A percentile compares a stretch with the other conserved stretches of the same genome.
Conservation (phyloP, 2,888 invertebrate genomes). For the Xestia c-nigrum region DNA sequence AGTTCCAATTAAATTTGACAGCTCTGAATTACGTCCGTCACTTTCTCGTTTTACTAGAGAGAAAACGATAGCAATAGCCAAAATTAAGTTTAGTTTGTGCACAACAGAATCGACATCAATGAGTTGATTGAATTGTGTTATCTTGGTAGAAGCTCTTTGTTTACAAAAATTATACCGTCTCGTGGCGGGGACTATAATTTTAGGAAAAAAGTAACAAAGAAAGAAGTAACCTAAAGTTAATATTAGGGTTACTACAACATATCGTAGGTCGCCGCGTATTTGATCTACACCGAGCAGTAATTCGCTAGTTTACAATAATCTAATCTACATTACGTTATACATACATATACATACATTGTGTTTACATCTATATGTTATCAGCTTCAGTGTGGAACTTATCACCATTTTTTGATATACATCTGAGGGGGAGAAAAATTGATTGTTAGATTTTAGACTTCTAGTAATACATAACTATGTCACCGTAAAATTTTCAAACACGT, state of each 20-base stretch:
- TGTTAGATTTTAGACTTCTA: conserved; percentile 16
- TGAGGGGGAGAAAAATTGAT: conserved; percentile 34
- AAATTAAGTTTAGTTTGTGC: too few species aligned
- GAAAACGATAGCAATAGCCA: too few species aligned
- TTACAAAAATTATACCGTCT: too few species aligned
- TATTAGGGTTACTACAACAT: conserved; percentile 5
- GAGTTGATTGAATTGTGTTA: too few species aligned
- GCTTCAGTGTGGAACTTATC: conserved; percentile 76
- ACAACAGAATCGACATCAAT: too few species aligned
- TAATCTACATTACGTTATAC: conserved; percentile 79
- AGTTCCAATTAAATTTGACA: too few species aligned
- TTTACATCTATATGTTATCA: conserved; percentile 72
- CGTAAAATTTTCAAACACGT: too few species aligned
- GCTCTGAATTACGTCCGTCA: too few species aligned
- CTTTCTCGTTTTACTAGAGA: too few species aligned
- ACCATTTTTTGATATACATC: conserved; percentile 69
- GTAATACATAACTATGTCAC: not conserved
- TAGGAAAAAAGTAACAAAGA: conserved; percentile 4
- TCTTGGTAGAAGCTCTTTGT: too few species aligned
- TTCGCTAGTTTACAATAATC: conserved; percentile 73
- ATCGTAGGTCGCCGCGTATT: conserved; percentile 29
- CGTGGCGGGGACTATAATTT: too few species aligned
- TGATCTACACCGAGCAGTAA: conserved; percentile 74
- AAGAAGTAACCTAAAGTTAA: not conserved
- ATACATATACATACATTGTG: conserved; percentile 83